Percentiles rank a stretch among this genome's conserved stretches.
These are phyloP conservation scores for Catocala fraxini DNA, from an alignment of 2,888 invertebrate genomes.

Conservation along the genomic window DNA sequence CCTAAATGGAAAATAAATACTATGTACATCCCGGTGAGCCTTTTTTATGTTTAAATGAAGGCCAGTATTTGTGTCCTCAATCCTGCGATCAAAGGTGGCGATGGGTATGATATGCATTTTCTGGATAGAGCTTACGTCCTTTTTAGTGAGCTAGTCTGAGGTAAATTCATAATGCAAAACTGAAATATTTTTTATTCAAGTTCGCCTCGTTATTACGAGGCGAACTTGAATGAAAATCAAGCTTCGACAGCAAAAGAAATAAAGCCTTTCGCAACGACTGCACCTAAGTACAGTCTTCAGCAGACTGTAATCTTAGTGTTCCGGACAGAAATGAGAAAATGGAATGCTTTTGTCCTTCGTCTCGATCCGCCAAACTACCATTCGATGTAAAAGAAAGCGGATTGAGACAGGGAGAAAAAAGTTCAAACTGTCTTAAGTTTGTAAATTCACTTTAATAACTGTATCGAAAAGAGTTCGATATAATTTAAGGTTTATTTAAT, in stretches of 20 bases:
- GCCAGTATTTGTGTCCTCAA: too few species aligned
- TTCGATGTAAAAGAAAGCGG: constrained; percentile 13
- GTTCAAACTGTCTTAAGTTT: constrained; percentile 5
- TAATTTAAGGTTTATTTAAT: constrained; percentile 10
- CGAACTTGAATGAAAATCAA: too few species aligned
- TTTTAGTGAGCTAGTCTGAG: too few species aligned
- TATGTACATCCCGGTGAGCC: too few species aligned
- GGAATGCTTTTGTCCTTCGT: constrained; percentile 21
- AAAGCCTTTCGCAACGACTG: not conserved
- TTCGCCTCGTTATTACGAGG: too few species aligned
- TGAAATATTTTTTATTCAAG: too few species aligned
- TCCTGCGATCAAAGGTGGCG: too few species aligned
- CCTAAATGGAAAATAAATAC: too few species aligned
- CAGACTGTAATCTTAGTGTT: constrained; percentile 20
- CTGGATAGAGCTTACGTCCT: too few species aligned
- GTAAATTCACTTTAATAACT: constrained; percentile 14
- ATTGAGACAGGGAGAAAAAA: constrained; percentile 7
- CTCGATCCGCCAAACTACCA: constrained; percentile 33
- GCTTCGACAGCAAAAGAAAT: not conserved
- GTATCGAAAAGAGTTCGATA: constrained; percentile 3
- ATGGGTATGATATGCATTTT: too few species aligned
- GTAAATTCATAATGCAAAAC: too few species aligned
- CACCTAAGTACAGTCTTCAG: constrained; percentile 1
- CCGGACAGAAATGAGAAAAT: constrained; percentile 29
- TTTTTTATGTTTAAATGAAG: too few species aligned